phyloP scores from a whole-genome alignment of 2,113 vertebrate genomes.

The Gopherus flavomarginatus region DNA sequence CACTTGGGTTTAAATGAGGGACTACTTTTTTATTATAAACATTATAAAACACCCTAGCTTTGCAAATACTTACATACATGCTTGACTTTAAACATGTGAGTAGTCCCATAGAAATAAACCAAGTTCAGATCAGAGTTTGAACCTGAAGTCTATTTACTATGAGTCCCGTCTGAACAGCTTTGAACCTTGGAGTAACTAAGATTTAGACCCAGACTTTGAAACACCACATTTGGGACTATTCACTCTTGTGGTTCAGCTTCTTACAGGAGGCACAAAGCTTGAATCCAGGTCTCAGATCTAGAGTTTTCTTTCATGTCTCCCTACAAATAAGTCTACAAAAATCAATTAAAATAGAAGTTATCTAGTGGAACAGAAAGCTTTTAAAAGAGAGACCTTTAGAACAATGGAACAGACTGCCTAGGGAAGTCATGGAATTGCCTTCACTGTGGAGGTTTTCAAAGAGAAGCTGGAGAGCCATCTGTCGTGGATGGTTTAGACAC shows the following conservation, averaged over 20 bases:
- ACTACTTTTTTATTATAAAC: neutral
- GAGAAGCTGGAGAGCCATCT: no score
- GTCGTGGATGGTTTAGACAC: no score
- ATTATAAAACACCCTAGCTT: neutral
- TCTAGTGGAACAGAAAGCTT: neutral
- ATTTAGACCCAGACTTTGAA: neutral
- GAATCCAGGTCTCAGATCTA: neutral
- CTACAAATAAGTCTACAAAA: neutral
- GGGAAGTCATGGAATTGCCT: no score
- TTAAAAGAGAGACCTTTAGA: neutral
- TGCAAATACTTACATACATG: accelerated
- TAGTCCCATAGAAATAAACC: accelerated
- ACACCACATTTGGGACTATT: neutral
- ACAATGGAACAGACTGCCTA: no score
- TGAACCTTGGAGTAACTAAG: neutral
- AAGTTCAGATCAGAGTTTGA: neutral
- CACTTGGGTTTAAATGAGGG: neutral
- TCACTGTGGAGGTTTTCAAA: no score
- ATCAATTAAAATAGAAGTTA: neutral
- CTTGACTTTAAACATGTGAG: neutral
- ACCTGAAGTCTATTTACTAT: neutral
- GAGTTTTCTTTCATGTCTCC: neutral
- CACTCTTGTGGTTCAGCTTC: neutral
- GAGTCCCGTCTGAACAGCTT: neutral
- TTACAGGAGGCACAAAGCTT: neutral